Base-by-base conservation (phyloP, 2,888 invertebrate genomes). In the Podotricha telesiphe region DNA sequence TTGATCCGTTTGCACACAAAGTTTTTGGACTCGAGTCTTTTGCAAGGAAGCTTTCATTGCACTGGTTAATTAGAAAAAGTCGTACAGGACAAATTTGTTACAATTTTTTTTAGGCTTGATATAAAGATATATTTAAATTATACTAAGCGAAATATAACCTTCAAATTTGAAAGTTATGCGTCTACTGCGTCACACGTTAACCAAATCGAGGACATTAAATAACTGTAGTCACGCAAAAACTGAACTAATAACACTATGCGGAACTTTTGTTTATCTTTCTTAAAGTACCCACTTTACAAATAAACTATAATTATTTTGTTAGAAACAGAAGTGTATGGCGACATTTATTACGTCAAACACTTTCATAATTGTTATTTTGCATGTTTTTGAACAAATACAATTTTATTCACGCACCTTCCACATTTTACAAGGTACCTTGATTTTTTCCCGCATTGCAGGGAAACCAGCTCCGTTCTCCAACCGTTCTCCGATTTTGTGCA, bases 281-380 rank as follows among this genome's bases (percentile, higher is more conserved):
- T 17, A 55, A 55, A 34, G 17, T 47, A 55, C 17, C 34, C 17
- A 55, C 53, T 55, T 55, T 55, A 11, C 1, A 53, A 53, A 17
- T 2, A 34, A 34, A 37, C 28, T 34, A 11, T 11, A 34, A 37
- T 0, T 34, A 37, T 11, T 55, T 11, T 53, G n/a, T 34, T 55
- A 55, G 28, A 28, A 53, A 53, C 34, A 34, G 8, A 51, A 8
- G 22, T 53, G 10, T n/a, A n/a, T 34, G 53, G n/a, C n/a, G 28
- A 53, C n/a, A 34, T n/a, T 34, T 34, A 15, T n/a, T n/a, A 5
- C n/a, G 17, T 53, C 17, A 17, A 53, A 34, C 2, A 55, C 11
- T 17, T 37, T 10, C 34, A 34, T 53, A n/a, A 53, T 53, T 34
- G n/a, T 28, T n/a, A 4, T 10, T 53, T 3, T n/a, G 22, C 51